Percentiles rank a stretch among this genome's conserved stretches.
phyloP scores from a whole-genome alignment of 2,113 vertebrate species.

The Toxostoma redivivum region DNA sequence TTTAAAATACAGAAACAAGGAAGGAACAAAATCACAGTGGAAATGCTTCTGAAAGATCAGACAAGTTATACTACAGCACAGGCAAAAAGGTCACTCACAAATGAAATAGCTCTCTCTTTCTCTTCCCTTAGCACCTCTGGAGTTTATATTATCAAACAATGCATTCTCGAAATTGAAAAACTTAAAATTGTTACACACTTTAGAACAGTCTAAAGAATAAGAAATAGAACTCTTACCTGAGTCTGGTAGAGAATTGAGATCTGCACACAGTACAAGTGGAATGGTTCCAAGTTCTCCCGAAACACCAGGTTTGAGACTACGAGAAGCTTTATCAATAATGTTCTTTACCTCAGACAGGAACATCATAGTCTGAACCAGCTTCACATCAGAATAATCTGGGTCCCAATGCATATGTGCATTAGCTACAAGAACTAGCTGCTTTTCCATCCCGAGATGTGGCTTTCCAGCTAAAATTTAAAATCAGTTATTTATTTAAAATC shows the following conservation, averaged over 20 bases:
- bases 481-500: background rate
- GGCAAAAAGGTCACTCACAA: background rate
- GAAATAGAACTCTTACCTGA: constrained; percentile 79
- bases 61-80: background rate
- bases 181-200: background rate
- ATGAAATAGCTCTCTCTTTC: background rate
- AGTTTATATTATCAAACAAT: background rate
- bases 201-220: background rate
- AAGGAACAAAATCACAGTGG: background rate
- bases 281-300: constrained; percentile 91
- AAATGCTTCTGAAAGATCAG: background rate
- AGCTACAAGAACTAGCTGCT: constrained; percentile 93
- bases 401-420: constrained; percentile 99
- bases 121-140: background rate
- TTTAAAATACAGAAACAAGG: background rate
- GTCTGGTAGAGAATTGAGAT: constrained; percentile 97
- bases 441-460: constrained; percentile 88
- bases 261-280: constrained; percentile 94
- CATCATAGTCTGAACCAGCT: constrained; percentile 99
- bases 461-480: constrained; percentile 84
- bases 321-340: constrained; percentile 96
- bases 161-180: background rate
- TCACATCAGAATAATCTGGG: constrained; percentile 96
- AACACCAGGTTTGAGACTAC: constrained; percentile 86
- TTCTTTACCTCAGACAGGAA: constrained; percentile 98